phyloP scores from a whole-genome alignment of 1,140 invertebrate species.

The Drusus annulatus region DNA sequence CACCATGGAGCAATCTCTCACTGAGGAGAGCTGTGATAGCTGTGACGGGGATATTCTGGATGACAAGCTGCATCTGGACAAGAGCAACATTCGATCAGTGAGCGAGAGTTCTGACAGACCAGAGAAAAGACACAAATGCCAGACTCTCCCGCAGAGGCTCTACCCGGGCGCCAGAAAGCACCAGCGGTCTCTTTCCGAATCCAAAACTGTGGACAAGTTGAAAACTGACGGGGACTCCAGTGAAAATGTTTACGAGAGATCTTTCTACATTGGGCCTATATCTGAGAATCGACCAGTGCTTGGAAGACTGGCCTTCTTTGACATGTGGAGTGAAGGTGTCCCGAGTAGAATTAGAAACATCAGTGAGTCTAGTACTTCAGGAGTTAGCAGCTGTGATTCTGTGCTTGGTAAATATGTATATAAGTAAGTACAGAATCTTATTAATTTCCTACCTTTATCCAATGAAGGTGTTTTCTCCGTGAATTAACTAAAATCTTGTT shows the following conservation, averaged over 20 bases:
- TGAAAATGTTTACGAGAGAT: constrained; percentile 61
- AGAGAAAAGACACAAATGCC: constrained; percentile 69
- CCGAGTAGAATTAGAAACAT: constrained; percentile 67
- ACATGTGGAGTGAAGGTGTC: constrained; percentile 68
- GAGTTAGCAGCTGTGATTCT: constrained; percentile 85
- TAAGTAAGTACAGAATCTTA: constrained; percentile 63
- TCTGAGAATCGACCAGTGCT: constrained; percentile 62
- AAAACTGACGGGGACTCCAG: constrained; percentile 62
- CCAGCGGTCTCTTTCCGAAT: constrained; percentile 76
- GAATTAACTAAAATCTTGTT: no score
- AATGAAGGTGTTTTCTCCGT: constrained; percentile 4
- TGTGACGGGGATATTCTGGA: constrained; percentile 27
- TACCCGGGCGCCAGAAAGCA: constrained; percentile 68
- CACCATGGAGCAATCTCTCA: constrained; percentile 56
- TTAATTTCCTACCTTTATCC: neutral
- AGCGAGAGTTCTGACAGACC: constrained; percentile 57
- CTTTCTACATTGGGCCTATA: constrained; percentile 61
- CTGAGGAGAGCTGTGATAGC: constrained; percentile 51
- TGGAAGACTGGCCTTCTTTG: constrained; percentile 65
- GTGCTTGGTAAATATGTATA: constrained; percentile 72
- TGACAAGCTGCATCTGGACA: constrained; percentile 11
- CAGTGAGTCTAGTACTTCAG: constrained; percentile 85
- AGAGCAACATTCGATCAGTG: constrained; percentile 24
- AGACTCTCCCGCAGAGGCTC: constrained; percentile 71
- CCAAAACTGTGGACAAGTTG: constrained; percentile 73